Percentiles rank a stretch among this genome's conserved stretches.
These are phyloP conservation scores for Euplexia lucipara DNA, from an alignment of 2,888 invertebrate species.

Conservation along the genomic window DNA sequence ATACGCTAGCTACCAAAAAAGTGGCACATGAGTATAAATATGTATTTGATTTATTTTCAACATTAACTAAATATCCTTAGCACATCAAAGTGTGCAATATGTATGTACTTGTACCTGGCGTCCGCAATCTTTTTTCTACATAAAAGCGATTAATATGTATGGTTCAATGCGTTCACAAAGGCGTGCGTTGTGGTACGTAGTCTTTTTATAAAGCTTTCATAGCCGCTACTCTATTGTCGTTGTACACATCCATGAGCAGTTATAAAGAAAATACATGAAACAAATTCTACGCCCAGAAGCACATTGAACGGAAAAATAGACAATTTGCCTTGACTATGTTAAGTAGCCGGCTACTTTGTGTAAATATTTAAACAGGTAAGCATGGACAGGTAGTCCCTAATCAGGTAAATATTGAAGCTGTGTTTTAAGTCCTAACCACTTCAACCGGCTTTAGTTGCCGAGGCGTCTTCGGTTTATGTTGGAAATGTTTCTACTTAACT, in stretches of 20 bases:
- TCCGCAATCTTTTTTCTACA: constrained; percentile 72
- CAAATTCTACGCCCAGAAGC: constrained; percentile 36
- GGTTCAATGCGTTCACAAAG: constrained; percentile 83
- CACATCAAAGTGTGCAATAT: constrained; percentile 37
- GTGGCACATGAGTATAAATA: background rate
- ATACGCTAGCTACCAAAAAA: background rate
- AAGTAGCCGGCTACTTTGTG: constrained; percentile 29
- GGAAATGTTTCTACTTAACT: constrained; percentile 21
- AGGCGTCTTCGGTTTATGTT: constrained; percentile 7
- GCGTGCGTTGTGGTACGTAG: constrained; percentile 66
- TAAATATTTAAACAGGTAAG: constrained; percentile 46
- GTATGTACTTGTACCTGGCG: constrained; percentile 24
- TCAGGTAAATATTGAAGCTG: constrained; percentile 29
- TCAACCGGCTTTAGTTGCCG: constrained; percentile 12
- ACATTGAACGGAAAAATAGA: constrained; percentile 43
- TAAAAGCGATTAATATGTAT: constrained; percentile 79
- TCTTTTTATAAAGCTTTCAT: constrained; percentile 80
- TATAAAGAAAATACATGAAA: constrained; percentile 64
- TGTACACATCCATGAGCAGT: constrained; percentile 68
- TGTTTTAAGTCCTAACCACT: constrained; percentile 19
- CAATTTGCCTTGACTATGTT: constrained; percentile 25
- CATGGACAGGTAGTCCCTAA: constrained; percentile 17
- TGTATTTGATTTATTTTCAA: too few relatives aligned
- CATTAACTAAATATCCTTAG: too few relatives aligned
- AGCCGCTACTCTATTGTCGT: constrained; percentile 50